Evolutionary conservation across 2,888 invertebrate species (phyloP), one percentile per base, ranked within the genome.

Genomic region (Acleris emargana): DNA sequence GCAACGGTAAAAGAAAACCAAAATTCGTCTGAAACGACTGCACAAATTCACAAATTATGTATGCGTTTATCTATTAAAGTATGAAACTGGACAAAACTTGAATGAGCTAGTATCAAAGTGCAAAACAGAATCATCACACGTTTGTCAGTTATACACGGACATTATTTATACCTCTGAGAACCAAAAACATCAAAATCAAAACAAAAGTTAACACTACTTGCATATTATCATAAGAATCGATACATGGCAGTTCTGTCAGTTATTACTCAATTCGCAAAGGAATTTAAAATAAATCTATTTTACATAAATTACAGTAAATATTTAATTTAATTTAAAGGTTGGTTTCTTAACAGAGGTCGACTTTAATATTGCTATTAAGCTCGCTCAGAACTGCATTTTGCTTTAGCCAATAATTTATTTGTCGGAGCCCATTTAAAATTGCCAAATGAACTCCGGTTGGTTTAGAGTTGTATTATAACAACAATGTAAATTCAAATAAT

Each of bases 161-260:
- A 38, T 38, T 38, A 38, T 13, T 38, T 38, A 38, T 38, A 38
- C 38, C 55, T 38, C 16, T 7, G 43, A n/a, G n/a, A 55, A 17
- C 18, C n/a, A 38, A 54, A 9, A 28, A 18, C 16, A 22, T 43
- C 16, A 3, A 16, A 55, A 42, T 16, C 28, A 11, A 45, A 32
- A 4, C 18, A 53, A 53, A 50, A 25, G 11, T 52, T 47, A 38
- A 61, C 53, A 47, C 53, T 38, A 50, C 25, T 43, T 50, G 28
- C 38, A 50, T 11, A n/a, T 43, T 50, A 38, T 62, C 49, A 57
- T 57, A 57, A 55, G 49, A 57, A 54, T 61, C n/a, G 7, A 16
- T 47, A 38, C 5, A 11, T 47, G 22, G 20, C 38, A 61, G 57
- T 43, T 50, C 55, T 62, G 62, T 55, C 50, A 38, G 7, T 11